Base-by-base conservation (phyloP, 2,797 vertebrate species). In the Anableps anableps region DNA sequence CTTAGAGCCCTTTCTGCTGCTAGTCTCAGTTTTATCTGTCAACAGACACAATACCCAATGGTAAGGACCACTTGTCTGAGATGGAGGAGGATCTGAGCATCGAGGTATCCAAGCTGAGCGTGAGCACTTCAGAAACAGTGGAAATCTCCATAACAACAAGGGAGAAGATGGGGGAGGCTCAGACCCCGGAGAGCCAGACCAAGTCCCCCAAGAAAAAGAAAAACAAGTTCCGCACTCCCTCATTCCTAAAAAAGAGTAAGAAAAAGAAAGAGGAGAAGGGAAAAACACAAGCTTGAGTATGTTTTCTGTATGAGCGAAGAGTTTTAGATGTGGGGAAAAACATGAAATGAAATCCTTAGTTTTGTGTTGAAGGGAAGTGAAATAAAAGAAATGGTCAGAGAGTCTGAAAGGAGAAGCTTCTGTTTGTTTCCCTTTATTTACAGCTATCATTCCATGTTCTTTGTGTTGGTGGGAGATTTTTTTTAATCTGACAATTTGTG, bases 141-240 rank as follows among this genome's bases (percentile, higher is more conserved):
- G 97, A 99, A 88, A 97, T 98, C 76, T 97, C 96, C 26, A 96
- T 98, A 79, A 92, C 93, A 36, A 92, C 94, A 6, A 92, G 91
- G 6, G 97, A 98, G 79, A 97, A 97, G 94, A 95, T 95, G 7
- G 96, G 95, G 80, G 97, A 97, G 86, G 79, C 95, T 82, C 95
- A 97, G 86, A 97, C 97, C 71, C 96, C 97, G 0, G 98, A 98
- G 89, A 96, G 96, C 83, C 97, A 98, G 88, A 96, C 95, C 84
- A 97, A 98, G 93, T 97, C 97, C n/a, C 97, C 96, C 16, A 97
- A 97, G 83, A 99, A 99, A 93, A 99, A 99, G 95, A 99, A 99
- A 89, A 99, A 98, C 95, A 98, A 98, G 94, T 99, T 99, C 91
- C 97, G 97, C 87, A 99, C 98, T 66, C 98, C 97, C 3, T 99